These are phyloP conservation scores for Cranoglanis bouderius DNA, from an alignment of 2,113 vertebrate species.

Conservation along the genomic window DNA sequence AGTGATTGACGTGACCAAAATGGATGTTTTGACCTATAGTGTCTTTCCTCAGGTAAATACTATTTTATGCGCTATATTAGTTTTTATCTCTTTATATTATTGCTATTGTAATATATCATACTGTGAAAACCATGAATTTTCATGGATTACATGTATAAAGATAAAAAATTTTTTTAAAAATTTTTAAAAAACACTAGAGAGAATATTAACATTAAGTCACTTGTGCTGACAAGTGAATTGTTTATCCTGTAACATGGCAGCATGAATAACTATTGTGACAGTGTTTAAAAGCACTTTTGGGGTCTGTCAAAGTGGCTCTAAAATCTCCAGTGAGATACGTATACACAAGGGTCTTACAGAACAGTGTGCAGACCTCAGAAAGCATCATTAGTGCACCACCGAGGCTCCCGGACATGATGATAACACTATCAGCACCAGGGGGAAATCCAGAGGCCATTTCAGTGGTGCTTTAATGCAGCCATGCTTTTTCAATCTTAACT, in stretches of 20 bases:
- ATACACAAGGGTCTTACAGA: constrained; percentile 53
- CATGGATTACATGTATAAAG: background rate
- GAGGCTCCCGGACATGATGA: constrained; percentile 51
- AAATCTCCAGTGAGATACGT: constrained; percentile 55
- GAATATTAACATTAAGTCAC: background rate
- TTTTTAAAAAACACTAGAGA: background rate
- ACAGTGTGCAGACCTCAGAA: constrained; percentile 53
- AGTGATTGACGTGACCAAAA: background rate
- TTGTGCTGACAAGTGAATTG: background rate
- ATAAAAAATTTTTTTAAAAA: no score
- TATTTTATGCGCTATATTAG: background rate
- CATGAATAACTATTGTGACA: background rate
- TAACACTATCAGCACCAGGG: constrained; percentile 50
- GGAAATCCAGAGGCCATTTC: constrained; percentile 60
- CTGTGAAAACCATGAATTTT: background rate
- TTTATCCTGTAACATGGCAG: background rate
- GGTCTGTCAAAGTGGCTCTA: constrained; percentile 46
- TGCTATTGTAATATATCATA: background rate
- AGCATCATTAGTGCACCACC: constrained; percentile 47
- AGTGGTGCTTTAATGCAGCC: constrained; percentile 49
- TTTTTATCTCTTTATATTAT: background rate
- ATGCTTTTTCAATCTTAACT: constrained; percentile 44
- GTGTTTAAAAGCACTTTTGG: constrained; percentile 35
- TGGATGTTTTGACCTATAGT: background rate
- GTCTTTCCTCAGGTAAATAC: background rate